A percentile compares a stretch with the other conserved stretches of the same genome.
Conservation (phyloP, 2,888 invertebrate genomes). For the Ornithoptera alexandrae region DNA sequence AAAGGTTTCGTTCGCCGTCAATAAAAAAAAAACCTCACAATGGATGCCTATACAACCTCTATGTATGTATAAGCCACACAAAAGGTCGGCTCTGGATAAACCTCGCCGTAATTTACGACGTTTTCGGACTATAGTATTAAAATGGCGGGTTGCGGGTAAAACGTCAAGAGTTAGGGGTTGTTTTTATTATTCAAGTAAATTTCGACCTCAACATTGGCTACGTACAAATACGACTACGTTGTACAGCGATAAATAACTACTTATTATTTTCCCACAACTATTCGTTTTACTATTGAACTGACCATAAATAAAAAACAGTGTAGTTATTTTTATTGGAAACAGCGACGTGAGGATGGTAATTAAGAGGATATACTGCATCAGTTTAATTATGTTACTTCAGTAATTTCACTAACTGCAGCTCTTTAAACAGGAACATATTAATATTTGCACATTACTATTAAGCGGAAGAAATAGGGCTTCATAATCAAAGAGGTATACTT, state of each 20-base stretch:
- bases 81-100: slow-evolving; percentile 3
- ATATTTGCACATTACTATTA: too few species aligned
- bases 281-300: neutral
- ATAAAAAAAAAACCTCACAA: neutral
- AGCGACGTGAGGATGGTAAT: neutral
- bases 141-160: neutral
- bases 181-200: neutral
- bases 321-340: too few species aligned
- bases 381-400: too few species aligned
- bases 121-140: slow-evolving; percentile 5
- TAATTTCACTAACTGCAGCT: too few species aligned
- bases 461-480: too few species aligned
- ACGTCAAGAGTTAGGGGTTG: neutral
- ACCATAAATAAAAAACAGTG: neutral
- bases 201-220: too few species aligned
- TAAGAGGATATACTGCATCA: neutral
- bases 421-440: too few species aligned
- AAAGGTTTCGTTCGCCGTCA: too few species aligned
- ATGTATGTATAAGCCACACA: neutral
- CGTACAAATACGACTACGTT: neutral
- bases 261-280: neutral
- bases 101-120: slow-evolving; percentile 5
- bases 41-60: neutral
- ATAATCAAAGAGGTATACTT: too few species aligned
- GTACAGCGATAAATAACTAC: neutral